Percentiles rank a stretch among this genome's conserved stretches.
phyloP scores from a whole-genome alignment of 2,888 invertebrate species.

The Cheilosia urbana region DNA sequence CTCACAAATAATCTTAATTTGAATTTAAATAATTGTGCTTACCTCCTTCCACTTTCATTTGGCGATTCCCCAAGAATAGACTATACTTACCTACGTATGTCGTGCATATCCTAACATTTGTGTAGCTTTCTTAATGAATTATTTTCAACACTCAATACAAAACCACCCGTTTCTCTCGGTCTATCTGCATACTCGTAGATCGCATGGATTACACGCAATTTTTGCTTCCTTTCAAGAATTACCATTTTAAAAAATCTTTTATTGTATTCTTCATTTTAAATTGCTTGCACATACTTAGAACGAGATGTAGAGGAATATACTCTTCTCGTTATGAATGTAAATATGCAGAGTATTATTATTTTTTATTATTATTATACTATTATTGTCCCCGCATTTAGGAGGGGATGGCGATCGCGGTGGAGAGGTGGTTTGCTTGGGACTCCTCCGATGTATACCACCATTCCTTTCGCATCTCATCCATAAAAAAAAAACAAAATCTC shows the following conservation, averaged over 20 bases:
- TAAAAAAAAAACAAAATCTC: slow-evolving; percentile 26
- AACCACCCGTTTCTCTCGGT: slow-evolving; percentile 16
- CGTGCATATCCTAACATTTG: slow-evolving; percentile 26
- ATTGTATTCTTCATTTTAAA: slow-evolving; percentile 65
- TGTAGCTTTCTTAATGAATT: slow-evolving; percentile 3
- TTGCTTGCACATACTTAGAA: slow-evolving; percentile 65
- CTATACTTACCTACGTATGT: slow-evolving; percentile 53
- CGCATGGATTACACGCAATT: slow-evolving; percentile 58
- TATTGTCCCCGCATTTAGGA: slow-evolving; percentile 64
- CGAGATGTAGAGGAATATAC: slow-evolving; percentile 51
- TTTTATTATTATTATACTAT: slow-evolving; percentile 69
- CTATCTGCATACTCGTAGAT: slow-evolving; percentile 17
- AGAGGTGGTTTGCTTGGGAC: background rate
- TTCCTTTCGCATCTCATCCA: slow-evolving; percentile 50
- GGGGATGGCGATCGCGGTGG: slow-evolving; percentile 25
- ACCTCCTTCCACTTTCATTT: background rate
- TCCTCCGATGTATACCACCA: slow-evolving; percentile 26
- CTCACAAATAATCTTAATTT: no score
- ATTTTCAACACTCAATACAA: slow-evolving; percentile 23
- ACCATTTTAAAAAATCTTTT: slow-evolving; percentile 66
- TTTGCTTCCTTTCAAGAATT: slow-evolving; percentile 65
- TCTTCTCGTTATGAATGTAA: slow-evolving; percentile 63
- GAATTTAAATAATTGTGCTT: background rate
- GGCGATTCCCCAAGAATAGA: background rate
- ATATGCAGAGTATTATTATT: slow-evolving; percentile 63